phyloP scores from a whole-genome alignment of 2,113 vertebrate species.

The Hypanus sabinus region DNA sequence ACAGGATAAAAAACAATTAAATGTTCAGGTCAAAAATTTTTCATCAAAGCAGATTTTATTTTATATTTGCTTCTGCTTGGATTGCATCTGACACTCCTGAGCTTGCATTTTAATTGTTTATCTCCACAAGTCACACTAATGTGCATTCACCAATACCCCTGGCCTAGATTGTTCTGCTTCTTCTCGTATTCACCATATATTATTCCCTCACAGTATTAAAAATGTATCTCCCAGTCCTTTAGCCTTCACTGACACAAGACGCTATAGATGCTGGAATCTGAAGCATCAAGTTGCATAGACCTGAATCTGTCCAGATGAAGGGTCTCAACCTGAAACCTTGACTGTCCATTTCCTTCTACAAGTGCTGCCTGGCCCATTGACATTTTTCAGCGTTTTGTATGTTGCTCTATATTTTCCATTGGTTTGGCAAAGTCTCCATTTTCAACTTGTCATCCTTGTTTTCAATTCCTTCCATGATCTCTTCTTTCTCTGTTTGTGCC shows the following conservation, averaged over 20 bases:
- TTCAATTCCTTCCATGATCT: background rate
- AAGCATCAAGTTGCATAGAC: no score
- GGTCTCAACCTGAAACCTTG: no score
- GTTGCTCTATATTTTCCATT: no score
- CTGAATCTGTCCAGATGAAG: no score
- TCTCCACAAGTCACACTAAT: background rate
- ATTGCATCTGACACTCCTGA: background rate
- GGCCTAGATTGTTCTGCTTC: background rate
- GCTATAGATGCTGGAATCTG: no score
- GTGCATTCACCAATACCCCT: background rate
- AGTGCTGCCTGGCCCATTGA: no score
- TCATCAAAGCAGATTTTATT: background rate
- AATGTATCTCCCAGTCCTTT: no score
- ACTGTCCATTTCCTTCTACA: no score
- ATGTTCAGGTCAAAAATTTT: background rate
- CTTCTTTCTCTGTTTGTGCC: background rate
- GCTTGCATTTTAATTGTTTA: background rate
- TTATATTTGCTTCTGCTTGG: background rate
- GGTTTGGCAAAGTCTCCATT: background rate
- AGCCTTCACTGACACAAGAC: no score
- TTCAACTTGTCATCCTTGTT: background rate
- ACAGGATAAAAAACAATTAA: background rate
- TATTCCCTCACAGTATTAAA: no score
- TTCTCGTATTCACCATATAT: no score
- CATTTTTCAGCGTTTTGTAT: no score